A percentile compares a stretch with the other conserved stretches of the same genome.
These are phyloP conservation scores for Deilephila elpenor DNA, from an alignment of 2,888 invertebrate genomes.

Conservation along the genomic window DNA sequence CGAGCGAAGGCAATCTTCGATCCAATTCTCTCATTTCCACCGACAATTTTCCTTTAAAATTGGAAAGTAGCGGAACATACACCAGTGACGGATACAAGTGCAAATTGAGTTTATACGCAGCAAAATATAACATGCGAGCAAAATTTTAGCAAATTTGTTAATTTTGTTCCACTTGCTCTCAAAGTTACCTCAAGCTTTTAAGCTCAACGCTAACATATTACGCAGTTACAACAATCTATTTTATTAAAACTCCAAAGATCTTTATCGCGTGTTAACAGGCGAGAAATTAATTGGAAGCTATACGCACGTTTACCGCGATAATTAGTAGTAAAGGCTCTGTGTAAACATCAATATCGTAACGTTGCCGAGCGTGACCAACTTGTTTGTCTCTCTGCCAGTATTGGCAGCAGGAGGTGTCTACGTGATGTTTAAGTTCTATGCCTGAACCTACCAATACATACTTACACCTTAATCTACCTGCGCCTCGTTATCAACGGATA, in stretches of 20 bases:
- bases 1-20: neutral
- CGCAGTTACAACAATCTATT: constrained; percentile 36
- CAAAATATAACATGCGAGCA: constrained; percentile 10
- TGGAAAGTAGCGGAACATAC: neutral
- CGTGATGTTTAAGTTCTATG: constrained; percentile 1
- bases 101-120: constrained; percentile 3
- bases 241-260: constrained; percentile 60
- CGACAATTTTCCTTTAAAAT: constrained; percentile 10
- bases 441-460: neutral
- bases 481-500: too few relatives aligned
- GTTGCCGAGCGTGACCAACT: constrained; percentile 49
- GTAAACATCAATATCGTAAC: constrained; percentile 58
- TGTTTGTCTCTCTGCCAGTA: constrained; percentile 30
- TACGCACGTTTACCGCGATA: constrained; percentile 61
- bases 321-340: constrained; percentile 58
- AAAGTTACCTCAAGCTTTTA: constrained; percentile 38
- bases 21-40: constrained; percentile 7
- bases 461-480: too few relatives aligned
- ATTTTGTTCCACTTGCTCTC: constrained; percentile 32
- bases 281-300: constrained; percentile 66
- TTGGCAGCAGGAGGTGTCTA: neutral
- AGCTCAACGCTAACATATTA: constrained; percentile 34
- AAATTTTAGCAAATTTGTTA: constrained; percentile 33
- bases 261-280: constrained; percentile 57
- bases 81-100: neutral